Evolutionary conservation across 2,113 vertebrate genomes (phyloP).

Genomic region (Macquaria ambigua): DNA sequence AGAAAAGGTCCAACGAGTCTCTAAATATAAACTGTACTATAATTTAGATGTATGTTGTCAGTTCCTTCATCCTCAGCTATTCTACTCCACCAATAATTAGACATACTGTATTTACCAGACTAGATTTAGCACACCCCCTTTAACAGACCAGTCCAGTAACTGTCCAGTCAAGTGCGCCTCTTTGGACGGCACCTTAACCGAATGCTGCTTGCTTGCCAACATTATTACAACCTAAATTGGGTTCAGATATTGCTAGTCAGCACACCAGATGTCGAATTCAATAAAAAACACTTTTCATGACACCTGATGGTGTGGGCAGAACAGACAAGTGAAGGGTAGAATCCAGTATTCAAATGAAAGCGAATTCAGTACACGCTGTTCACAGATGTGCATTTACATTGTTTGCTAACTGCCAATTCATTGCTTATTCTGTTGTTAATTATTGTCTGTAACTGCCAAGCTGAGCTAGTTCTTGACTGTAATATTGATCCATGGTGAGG

Average conservation of each 20-base stretch:
- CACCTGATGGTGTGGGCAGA: conserved; percentile 63
- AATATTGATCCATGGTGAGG: conserved; percentile 35
- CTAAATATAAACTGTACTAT: not conserved
- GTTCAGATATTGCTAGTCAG: conserved; percentile 74
- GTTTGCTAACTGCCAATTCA: conserved; percentile 66
- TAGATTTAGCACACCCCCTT: not conserved
- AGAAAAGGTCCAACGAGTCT: not conserved
- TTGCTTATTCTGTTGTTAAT: conserved; percentile 73
- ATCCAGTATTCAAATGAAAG: conserved; percentile 72
- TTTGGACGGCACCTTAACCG: conserved; percentile 40
- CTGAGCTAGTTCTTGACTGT: conserved; percentile 45
- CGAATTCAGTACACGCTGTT: conserved; percentile 58
- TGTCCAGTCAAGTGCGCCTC: conserved; percentile 45
- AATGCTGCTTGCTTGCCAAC: conserved; percentile 64
- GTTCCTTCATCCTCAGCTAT: not conserved
- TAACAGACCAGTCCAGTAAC: conserved; percentile 15
- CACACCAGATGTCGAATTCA: conserved; percentile 78
- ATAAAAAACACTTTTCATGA: conserved; percentile 65
- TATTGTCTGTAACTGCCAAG: conserved; percentile 57
- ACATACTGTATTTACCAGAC: not conserved
- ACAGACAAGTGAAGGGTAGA: conserved; percentile 50
- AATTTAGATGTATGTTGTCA: conserved; percentile 25
- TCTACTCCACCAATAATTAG: not conserved
- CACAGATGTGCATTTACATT: conserved; percentile 75
- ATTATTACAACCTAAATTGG: conserved; percentile 73